These are phyloP conservation scores for Cotesia chilonis DNA, from an alignment of 1,140 invertebrate species.

Conservation along the genomic window DNA sequence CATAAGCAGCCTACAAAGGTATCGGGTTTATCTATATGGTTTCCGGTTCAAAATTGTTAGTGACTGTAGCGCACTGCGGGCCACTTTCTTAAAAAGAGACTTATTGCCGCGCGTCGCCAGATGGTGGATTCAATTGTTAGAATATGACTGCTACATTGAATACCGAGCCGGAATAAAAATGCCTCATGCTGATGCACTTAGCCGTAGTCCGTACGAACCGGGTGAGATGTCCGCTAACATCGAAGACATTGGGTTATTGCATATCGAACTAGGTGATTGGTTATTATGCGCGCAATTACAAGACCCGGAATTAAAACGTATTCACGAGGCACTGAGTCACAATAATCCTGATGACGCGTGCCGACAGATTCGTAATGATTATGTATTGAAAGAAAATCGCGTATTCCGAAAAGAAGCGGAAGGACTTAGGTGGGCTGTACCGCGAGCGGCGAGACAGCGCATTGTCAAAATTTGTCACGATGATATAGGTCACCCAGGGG, in stretches of 20 bases:
- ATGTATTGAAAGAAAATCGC: neutral
- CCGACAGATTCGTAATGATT: conserved; percentile 27
- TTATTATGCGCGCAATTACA: conserved; percentile 24
- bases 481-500: conserved; percentile 46
- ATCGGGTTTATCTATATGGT: conserved; percentile 52
- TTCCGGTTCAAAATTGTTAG: conserved; percentile 53
- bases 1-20: conserved; percentile 49
- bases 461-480: conserved; percentile 52
- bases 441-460: conserved; percentile 45
- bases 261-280: conserved; percentile 18
- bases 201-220: conserved; percentile 18
- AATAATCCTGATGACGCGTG: conserved; percentile 4
- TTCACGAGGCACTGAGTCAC: conserved; percentile 9
- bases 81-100: conserved; percentile 50
- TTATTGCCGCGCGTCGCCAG: conserved; percentile 49
- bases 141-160: conserved; percentile 49
- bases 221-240: no score
- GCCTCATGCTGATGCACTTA: conserved; percentile 53
- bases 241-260: neutral
- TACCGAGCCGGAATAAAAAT: conserved; percentile 48
- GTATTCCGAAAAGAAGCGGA: no score
- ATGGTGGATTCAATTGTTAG: conserved; percentile 53
- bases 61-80: conserved; percentile 52
- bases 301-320: conserved; percentile 24
- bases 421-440: conserved; percentile 37